These are phyloP conservation scores for Agonopterix arenella DNA, from an alignment of 2,888 invertebrate species.

Conservation along the genomic window DNA sequence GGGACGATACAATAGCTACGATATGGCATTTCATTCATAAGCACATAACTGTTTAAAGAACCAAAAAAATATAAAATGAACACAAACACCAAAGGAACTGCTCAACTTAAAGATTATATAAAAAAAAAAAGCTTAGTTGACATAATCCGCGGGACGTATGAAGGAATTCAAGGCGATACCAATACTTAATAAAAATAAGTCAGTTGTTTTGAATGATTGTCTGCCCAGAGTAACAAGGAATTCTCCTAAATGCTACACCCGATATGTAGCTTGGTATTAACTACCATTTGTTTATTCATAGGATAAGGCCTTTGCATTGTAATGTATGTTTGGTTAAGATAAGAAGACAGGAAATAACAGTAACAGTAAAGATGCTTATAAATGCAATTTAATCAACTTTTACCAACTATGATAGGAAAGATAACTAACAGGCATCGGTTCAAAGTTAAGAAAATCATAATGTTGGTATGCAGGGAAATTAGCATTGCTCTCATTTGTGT, in stretches of 20 bases:
- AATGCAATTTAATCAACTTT: conserved; percentile 15
- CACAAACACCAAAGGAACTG: too few species aligned
- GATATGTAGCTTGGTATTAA: too few species aligned
- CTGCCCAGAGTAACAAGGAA: too few species aligned
- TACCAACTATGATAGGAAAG: conserved; percentile 5
- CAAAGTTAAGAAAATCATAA: conserved; percentile 58
- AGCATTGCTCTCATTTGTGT: conserved; percentile 21
- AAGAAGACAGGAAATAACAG: neutral
- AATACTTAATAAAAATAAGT: too few species aligned
- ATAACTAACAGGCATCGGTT: conserved; percentile 63
- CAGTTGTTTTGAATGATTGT: too few species aligned
- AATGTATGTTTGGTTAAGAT: conserved; percentile 1
- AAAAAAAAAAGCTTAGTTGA: too few species aligned
- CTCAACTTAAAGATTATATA: too few species aligned
- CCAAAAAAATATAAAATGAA: too few species aligned
- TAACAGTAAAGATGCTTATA: conserved; percentile 34
- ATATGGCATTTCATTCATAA: conserved; percentile 57
- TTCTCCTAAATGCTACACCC: too few species aligned
- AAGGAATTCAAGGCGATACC: too few species aligned
- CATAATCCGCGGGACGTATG: too few species aligned
- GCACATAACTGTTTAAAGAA: conserved; percentile 21
- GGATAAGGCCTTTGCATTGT: neutral
- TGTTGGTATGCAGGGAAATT: conserved; percentile 46
- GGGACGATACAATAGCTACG: conserved; percentile 45
- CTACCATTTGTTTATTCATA: too few species aligned